A percentile compares a stretch with the other conserved stretches of the same genome.
Conservation (phyloP, 1,140 invertebrate species). For the Heliconius nattereri region DNA sequence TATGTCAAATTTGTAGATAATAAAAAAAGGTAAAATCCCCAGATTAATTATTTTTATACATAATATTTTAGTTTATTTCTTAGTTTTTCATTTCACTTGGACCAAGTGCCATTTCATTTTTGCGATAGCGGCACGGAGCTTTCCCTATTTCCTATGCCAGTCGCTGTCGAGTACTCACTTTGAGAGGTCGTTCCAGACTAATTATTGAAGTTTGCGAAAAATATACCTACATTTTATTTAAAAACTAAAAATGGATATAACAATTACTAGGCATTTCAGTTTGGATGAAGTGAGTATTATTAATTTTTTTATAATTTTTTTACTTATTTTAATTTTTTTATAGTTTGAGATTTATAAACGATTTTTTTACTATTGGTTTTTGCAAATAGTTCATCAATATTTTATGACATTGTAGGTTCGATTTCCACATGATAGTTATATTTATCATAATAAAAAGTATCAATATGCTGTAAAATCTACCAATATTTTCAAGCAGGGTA, state of each 20-base stretch:
- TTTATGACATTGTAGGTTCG: too few relatives aligned
- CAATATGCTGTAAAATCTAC: too few relatives aligned
- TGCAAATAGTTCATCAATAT: too few relatives aligned
- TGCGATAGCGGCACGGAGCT: slow-evolving; percentile 43
- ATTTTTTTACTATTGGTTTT: not conserved
- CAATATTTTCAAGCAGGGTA: too few relatives aligned
- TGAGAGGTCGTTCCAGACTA: slow-evolving; percentile 44
- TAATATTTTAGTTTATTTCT: not conserved
- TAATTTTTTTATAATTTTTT: not conserved
- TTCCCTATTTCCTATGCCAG: slow-evolving; percentile 59
- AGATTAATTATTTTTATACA: not conserved
- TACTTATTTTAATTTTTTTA: not conserved
- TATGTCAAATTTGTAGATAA: not conserved
- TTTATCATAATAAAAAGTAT: too few relatives aligned
- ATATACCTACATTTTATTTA: not conserved
- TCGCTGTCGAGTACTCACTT: slow-evolving; percentile 44
- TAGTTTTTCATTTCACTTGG: slow-evolving; percentile 35
- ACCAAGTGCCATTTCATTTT: slow-evolving; percentile 44
- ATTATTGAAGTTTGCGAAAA: not conserved
- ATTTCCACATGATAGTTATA: too few relatives aligned
- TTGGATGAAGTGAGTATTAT: slow-evolving; percentile 75
- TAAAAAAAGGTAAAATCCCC: not conserved
- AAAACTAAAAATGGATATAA: slow-evolving; percentile 68
- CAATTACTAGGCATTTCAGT: slow-evolving; percentile 76
- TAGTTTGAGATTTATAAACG: too few relatives aligned